These are phyloP conservation scores for Musca domestica DNA, from an alignment of 1,140 invertebrate genomes.

Conservation along the genomic window DNA sequence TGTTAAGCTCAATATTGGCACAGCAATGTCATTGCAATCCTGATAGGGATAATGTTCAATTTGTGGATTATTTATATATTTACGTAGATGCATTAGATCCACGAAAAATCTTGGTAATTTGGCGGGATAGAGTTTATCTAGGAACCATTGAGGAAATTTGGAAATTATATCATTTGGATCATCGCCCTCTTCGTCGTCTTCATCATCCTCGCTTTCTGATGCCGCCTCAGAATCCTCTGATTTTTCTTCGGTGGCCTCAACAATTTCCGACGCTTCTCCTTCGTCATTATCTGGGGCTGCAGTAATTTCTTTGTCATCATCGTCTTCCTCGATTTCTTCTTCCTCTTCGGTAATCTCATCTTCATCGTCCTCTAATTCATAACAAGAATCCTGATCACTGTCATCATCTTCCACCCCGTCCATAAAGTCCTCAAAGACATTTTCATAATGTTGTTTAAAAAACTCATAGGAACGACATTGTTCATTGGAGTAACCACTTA, in stretches of 20 bases:
- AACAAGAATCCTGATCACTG: conserved; percentile 21
- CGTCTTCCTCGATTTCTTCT: conserved; percentile 15
- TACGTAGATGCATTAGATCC: conserved; percentile 64
- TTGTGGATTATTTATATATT: conserved; percentile 69
- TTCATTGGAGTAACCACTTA: conserved; percentile 62
- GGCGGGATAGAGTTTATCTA: conserved; percentile 60
- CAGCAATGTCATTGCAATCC: conserved; percentile 62
- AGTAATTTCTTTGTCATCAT: conserved; percentile 25
- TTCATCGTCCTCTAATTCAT: conserved; percentile 26
- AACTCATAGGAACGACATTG: conserved; percentile 59
- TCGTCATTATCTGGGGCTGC: background rate
- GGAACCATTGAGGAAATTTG: conserved; percentile 65
- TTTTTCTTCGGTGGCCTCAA: conserved; percentile 28
- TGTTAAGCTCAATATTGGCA: conserved; percentile 65
- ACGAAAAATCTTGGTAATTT: conserved; percentile 64
- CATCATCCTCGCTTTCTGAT: conserved; percentile 26
- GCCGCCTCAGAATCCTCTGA: conserved; percentile 31
- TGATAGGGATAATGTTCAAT: conserved; percentile 66
- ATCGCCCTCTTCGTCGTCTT: conserved; percentile 27
- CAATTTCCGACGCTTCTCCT: conserved; percentile 26
- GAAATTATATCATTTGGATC: conserved; percentile 39
- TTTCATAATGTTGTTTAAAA: conserved; percentile 55
- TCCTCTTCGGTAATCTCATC: conserved; percentile 15
- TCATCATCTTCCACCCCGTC: conserved; percentile 16
- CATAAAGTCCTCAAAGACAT: conserved; percentile 34